A percentile compares a stretch with the other conserved stretches of the same genome.
Conservation (phyloP, 2,888 invertebrate species). For the Slavum lentiscoides region DNA sequence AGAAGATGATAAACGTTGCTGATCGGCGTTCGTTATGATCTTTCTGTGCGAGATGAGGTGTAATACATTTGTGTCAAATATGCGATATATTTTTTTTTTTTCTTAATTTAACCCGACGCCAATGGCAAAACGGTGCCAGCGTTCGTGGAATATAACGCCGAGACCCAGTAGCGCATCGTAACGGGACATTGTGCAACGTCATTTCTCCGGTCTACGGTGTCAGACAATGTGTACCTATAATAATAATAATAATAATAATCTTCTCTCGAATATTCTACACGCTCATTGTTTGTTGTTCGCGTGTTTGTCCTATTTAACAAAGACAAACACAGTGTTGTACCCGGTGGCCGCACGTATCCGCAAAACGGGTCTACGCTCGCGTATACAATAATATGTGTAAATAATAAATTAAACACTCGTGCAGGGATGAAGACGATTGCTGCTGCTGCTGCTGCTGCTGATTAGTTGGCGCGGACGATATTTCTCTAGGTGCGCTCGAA, state of each 20-base stretch:
- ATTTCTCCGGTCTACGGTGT: constrained; percentile 46
- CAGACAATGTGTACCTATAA: constrained; percentile 32
- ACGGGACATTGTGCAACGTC: constrained; percentile 53
- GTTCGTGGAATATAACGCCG: constrained; percentile 37
- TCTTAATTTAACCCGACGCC: constrained; percentile 4
- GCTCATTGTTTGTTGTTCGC: constrained; percentile 52
- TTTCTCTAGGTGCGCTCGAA: not conserved
- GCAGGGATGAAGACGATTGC: no score
- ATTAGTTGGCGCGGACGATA: no score
- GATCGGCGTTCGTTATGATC: not conserved
- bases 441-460: no score
- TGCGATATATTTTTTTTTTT: constrained; percentile 9
- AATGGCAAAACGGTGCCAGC: constrained; percentile 14
- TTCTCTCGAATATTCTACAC: constrained; percentile 44
- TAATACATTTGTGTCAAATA: constrained; percentile 34
- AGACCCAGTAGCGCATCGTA: constrained; percentile 52
- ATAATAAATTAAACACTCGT: no score
- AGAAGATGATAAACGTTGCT: no score
- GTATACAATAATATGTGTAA: no score
- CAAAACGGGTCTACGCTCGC: no score
- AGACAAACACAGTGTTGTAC: constrained; percentile 24
- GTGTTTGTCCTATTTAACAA: constrained; percentile 53
- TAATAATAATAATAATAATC: not conserved
- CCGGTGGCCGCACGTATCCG: no score
- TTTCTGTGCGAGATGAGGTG: not conserved